Conservation (phyloP, 2,113 vertebrate genomes). For the Eudyptes chrysolophus region DNA sequence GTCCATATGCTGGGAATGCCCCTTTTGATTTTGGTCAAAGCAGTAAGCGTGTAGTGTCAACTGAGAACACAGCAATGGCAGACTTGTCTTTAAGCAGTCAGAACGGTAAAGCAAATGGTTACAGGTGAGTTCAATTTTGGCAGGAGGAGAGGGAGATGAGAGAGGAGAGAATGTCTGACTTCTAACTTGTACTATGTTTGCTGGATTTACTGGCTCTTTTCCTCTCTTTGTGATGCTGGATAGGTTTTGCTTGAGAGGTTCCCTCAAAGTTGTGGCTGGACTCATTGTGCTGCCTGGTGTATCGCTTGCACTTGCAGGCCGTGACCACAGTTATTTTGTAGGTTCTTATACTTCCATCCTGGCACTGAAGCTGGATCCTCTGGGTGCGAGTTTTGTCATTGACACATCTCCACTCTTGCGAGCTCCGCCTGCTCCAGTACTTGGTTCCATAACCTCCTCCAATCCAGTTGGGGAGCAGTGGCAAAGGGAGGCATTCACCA, state of each 20-base stretch:
- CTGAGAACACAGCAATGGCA: constrained; percentile 72
- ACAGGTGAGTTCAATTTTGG: constrained; percentile 48
- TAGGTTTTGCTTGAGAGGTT: constrained; percentile 78
- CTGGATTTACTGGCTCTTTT: constrained; percentile 83
- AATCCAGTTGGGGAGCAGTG: constrained; percentile 95
- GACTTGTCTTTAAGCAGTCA: constrained; percentile 71
- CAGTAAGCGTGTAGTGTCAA: constrained; percentile 44
- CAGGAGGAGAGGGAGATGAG: background rate
- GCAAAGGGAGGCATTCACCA: constrained; percentile 89
- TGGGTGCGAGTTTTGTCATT: constrained; percentile 90
- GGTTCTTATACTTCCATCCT: constrained; percentile 89
- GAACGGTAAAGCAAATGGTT: constrained; percentile 68
- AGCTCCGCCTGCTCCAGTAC: constrained; percentile 88
- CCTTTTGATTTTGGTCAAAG: constrained; percentile 71
- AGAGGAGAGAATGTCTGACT: background rate
- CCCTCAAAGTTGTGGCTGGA: constrained; percentile 88
- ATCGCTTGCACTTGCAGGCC: constrained; percentile 93
- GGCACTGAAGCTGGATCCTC: constrained; percentile 90
- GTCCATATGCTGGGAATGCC: constrained; percentile 68
- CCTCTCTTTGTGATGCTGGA: constrained; percentile 85
- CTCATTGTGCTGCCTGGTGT: constrained; percentile 89
- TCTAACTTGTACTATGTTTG: constrained; percentile 86
- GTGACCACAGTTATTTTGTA: constrained; percentile 94
- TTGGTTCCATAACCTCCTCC: constrained; percentile 83
- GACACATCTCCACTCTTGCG: constrained; percentile 93